Percentiles rank a stretch among this genome's conserved stretches.
Conservation (phyloP, 2,797 vertebrate genomes). For the Masticophis lateralis region DNA sequence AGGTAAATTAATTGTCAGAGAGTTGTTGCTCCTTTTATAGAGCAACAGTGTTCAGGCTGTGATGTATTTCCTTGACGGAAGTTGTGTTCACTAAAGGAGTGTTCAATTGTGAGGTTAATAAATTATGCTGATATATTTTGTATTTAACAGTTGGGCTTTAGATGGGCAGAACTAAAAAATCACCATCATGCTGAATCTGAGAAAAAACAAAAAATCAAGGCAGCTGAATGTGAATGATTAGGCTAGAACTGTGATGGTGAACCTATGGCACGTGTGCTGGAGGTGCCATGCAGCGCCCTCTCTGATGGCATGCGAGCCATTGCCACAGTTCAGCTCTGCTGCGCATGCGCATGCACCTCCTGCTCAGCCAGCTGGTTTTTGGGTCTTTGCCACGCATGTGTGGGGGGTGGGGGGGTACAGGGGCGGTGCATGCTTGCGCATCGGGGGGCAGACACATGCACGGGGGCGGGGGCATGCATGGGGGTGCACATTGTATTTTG, state of each 20-base stretch:
- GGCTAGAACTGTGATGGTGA: not conserved
- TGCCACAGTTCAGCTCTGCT: too few relatives aligned
- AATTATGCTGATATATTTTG: rapidly evolving
- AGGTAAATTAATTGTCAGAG: not conserved
- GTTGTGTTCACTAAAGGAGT: not conserved
- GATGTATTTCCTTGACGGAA: not conserved
- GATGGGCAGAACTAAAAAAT: conserved; percentile 19
- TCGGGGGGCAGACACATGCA: too few relatives aligned
- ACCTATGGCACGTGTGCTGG: too few relatives aligned
- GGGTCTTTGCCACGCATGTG: too few relatives aligned
- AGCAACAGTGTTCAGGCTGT: not conserved
- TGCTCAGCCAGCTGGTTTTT: too few relatives aligned
- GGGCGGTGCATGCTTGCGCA: too few relatives aligned
- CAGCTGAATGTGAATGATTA: not conserved
- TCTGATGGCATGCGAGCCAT: too few relatives aligned
- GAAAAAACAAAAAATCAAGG: not conserved
- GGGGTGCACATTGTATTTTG: too few relatives aligned
- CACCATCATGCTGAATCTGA: not conserved
- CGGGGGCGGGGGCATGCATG: too few relatives aligned
- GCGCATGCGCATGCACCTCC: too few relatives aligned
- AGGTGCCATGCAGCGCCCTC: too few relatives aligned
- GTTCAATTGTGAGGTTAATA: not conserved
- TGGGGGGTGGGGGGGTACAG: too few relatives aligned
- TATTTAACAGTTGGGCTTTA: not conserved
- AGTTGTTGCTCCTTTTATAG: not conserved